Conservation (phyloP, 2,797 vertebrate genomes). For the Rhinella marina region DNA sequence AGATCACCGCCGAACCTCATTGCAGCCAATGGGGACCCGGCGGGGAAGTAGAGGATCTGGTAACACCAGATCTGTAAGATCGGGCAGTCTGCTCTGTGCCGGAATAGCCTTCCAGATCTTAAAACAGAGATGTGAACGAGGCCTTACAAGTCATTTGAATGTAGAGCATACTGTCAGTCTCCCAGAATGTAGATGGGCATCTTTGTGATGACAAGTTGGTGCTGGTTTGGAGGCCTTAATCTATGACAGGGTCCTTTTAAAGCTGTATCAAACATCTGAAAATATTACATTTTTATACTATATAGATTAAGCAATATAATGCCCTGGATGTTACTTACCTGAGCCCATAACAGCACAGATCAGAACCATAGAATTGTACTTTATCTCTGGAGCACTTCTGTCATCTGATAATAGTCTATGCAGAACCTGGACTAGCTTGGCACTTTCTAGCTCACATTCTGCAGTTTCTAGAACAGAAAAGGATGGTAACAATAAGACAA, state of each 20-base stretch:
- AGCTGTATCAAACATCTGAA: neutral
- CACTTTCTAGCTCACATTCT: conserved; percentile 92
- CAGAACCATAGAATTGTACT: conserved; percentile 98
- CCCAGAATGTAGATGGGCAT: too few species aligned
- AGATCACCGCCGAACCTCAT: too few species aligned
- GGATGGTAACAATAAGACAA: neutral
- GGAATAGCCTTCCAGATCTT: too few species aligned
- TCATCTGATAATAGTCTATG: conserved; percentile 94
- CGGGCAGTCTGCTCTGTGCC: too few species aligned
- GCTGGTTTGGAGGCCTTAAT: too few species aligned
- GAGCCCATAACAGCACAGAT: conserved; percentile 95
- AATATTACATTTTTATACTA: neutral
- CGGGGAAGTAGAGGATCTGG: too few species aligned
- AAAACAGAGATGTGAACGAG: too few species aligned
- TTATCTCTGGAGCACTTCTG: conserved; percentile 95
- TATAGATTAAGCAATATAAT: neutral
- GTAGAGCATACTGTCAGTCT: too few species aligned
- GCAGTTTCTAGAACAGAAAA: conserved; percentile 80
- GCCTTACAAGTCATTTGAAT: too few species aligned
- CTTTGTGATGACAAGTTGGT: too few species aligned
- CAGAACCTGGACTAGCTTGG: conserved; percentile 91
- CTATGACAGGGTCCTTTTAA: neutral
- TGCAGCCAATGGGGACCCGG: too few species aligned
- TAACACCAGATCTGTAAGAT: too few species aligned
- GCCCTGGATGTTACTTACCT: conserved; percentile 75